Evolutionary conservation across 2,888 invertebrate genomes (phyloP), one percentile per base, ranked within the genome.

Genomic region (Synergus gifuensis): DNA sequence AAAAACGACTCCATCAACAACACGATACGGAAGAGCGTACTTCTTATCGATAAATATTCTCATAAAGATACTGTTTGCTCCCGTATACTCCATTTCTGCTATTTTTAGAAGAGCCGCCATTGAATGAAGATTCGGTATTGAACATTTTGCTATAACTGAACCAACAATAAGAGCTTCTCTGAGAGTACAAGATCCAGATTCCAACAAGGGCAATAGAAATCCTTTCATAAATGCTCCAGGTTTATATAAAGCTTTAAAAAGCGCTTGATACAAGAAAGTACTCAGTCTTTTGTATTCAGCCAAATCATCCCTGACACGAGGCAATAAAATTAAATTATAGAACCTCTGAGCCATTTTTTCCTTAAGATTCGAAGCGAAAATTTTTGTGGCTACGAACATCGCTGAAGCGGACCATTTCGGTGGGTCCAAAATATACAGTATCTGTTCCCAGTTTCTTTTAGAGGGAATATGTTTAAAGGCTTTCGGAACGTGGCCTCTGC

Each of bases 161-260:
- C 98, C 97, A 79, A 99, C 94, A 79, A 99, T 98, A 42, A 98
- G 96, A 0, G 99, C 99, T 93, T 99, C 99, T 80, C 99, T 94
- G 78, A 99, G 93, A 0, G 98, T 98, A 89, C 99, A 99, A 84
- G 97, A 97, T 28, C 99, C 98, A 85, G 97, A 95, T 95, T 95
- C 96, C 58, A 96, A 92, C 64, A 97, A 92, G 0, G 96, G 96
- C 79, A 96, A 89, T 73, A 96, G 92, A 85, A 96, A 94, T 64
- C 96, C 99, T 93, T 99, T 99, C 97, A 99, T 99, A 89, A 99
- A 99, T 63, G 98, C 99, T 36, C 97, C 98, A 63, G 99, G 99
- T 91, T 99, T 99, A 92, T 97, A 99, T 0, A 99, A 93, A 0
- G 99, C 95, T 92, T 99, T 98, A 83, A 96, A 94, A 73, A 99